Percentiles rank a stretch among this genome's conserved stretches.
Evolutionary conservation across 2,888 invertebrate genomes (phyloP).

Genomic region (Polyommatus icarus): DNA sequence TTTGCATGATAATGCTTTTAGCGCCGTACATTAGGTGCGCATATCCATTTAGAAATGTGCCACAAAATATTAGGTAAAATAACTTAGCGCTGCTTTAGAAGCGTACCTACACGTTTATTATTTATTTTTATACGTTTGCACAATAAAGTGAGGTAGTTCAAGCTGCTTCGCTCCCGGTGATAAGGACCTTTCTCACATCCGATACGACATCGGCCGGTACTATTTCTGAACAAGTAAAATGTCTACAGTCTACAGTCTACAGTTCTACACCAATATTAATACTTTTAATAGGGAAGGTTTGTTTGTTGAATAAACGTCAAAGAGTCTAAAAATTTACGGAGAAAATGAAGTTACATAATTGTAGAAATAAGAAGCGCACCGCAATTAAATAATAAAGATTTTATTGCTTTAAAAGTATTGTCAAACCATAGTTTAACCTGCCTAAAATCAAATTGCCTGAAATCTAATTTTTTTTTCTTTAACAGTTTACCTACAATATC

Average conservation of each 20-base stretch:
- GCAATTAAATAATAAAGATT: too few species aligned
- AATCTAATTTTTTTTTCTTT: neutral
- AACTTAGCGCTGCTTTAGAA: neutral
- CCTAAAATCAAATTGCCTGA: too few species aligned
- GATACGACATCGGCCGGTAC: neutral
- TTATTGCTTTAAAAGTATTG: too few species aligned
- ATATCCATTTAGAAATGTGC: neutral
- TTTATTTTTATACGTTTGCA: neutral
- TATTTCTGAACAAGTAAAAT: too few species aligned
- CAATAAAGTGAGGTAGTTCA: neutral
- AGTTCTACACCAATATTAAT: too few species aligned
- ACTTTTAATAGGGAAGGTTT: too few species aligned
- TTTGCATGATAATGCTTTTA: slow-evolving; percentile 10
- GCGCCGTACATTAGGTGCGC: neutral
- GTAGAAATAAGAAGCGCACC: too few species aligned
- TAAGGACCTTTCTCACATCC: neutral
- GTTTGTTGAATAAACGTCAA: too few species aligned
- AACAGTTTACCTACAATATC: too few species aligned
- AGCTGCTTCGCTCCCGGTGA: neutral
- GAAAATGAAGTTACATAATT: too few species aligned
- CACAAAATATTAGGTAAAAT: neutral
- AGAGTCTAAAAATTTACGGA: too few species aligned
- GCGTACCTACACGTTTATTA: neutral
- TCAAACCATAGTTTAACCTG: neutral
- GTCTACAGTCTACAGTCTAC: too few species aligned